These are phyloP conservation scores for Lysiphlebus fabarum DNA, from an alignment of 1,140 invertebrate genomes.

Conservation along the genomic window DNA sequence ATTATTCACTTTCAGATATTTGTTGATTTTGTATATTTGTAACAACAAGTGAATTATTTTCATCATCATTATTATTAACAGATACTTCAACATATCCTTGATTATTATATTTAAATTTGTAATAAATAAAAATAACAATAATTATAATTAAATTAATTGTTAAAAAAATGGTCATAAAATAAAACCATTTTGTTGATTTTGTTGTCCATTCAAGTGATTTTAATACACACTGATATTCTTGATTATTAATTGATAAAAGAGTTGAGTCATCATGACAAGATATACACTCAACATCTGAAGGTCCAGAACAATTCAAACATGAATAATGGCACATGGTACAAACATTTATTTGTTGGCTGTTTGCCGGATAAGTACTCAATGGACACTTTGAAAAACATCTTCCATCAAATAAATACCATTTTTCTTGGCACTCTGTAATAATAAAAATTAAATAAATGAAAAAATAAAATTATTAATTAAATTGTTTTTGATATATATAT, in stretches of 20 bases:
- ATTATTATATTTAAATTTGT: background rate
- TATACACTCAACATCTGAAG: constrained; percentile 35
- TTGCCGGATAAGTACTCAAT: constrained; percentile 28
- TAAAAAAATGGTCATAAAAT: constrained; percentile 32
- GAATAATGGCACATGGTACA: constrained; percentile 38
- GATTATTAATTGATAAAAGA: constrained; percentile 12
- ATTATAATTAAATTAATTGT: constrained; percentile 28
- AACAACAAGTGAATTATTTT: background rate
- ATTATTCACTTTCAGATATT: background rate
- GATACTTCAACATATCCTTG: constrained; percentile 11
- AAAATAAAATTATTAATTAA: too few relatives aligned
- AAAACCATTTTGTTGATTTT: constrained; percentile 37
- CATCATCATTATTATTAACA: background rate
- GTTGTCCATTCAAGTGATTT: constrained; percentile 32
- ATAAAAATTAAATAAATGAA: constrained; percentile 1
- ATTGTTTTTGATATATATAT: too few relatives aligned
- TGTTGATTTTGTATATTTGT: background rate
- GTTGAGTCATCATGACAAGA: constrained; percentile 34
- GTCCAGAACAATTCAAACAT: constrained; percentile 35
- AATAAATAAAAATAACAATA: constrained; percentile 16
- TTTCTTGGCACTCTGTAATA: constrained; percentile 28
- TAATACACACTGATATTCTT: constrained; percentile 30
- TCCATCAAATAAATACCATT: constrained; percentile 29
- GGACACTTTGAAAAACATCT: constrained; percentile 33
- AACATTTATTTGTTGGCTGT: constrained; percentile 27